phyloP scores from a whole-genome alignment of 1,140 invertebrate genomes.

The Ceratina calcarata region DNA sequence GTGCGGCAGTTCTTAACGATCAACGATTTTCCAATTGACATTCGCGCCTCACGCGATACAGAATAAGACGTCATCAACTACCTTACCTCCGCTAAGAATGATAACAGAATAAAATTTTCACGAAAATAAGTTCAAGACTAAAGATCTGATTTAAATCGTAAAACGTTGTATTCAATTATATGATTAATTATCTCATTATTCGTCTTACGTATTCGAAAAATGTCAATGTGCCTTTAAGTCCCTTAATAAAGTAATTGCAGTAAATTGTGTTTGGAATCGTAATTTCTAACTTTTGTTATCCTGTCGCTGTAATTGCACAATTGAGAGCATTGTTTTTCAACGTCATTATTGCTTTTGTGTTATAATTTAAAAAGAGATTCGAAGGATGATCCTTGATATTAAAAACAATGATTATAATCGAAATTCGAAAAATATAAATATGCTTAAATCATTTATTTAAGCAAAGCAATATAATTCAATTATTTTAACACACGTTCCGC shows the following conservation, averaged over 20 bases:
- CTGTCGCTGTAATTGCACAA: not conserved
- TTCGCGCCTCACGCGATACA: conserved; percentile 56
- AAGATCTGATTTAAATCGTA: not conserved
- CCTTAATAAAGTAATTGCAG: conserved; percentile 13
- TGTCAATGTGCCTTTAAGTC: not conserved
- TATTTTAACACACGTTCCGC: not conserved
- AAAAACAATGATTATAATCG: not conserved
- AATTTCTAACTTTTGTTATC: not conserved
- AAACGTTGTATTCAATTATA: not conserved
- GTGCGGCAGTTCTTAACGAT: not conserved
- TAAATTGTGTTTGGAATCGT: conserved; percentile 15
- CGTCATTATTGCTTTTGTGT: not conserved
- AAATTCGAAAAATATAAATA: not conserved
- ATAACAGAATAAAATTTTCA: not conserved
- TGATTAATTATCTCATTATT: too few relatives aligned
- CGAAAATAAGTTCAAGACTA: not conserved
- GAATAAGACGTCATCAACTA: conserved; percentile 35
- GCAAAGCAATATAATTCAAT: not conserved
- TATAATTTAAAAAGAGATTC: too few relatives aligned
- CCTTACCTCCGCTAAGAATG: not conserved
- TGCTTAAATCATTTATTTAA: not conserved
- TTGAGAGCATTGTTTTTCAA: not conserved
- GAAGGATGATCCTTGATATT: not conserved
- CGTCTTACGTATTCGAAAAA: not conserved
- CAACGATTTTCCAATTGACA: conserved; percentile 76